These are phyloP conservation scores for Falco punctatus DNA, from an alignment of 2,113 vertebrate species.

Conservation along the genomic window DNA sequence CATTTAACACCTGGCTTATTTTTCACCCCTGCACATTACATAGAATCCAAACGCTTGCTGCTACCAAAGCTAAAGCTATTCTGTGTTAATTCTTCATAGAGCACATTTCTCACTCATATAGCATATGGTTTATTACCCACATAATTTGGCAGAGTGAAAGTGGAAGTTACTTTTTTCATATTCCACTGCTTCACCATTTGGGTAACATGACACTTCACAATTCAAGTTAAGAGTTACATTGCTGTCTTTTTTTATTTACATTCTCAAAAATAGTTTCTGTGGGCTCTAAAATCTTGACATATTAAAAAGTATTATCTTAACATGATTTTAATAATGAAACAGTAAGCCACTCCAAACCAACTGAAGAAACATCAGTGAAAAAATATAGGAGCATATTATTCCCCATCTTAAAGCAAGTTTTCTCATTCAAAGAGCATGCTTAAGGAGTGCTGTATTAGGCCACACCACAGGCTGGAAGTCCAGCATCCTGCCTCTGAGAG, in stretches of 20 bases:
- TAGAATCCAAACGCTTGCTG: not conserved
- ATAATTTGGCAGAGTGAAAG: not conserved
- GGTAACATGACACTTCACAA: not conserved
- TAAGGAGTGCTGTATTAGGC: not conserved
- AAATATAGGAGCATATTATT: not conserved
- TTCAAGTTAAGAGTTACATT: not conserved
- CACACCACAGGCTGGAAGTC: not conserved
- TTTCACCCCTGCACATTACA: conserved; percentile 15
- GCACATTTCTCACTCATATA: not conserved
- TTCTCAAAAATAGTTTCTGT: not conserved
- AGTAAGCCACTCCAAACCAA: not conserved
- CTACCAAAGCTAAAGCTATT: not conserved
- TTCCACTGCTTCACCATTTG: not conserved
- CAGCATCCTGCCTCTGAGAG: not conserved
- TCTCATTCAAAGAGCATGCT: not conserved
- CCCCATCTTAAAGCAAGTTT: not conserved
- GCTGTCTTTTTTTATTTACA: not conserved
- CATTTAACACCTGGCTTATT: conserved; percentile 65
- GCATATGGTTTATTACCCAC: not conserved
- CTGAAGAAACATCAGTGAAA: not conserved
- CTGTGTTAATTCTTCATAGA: not conserved
- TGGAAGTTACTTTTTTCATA: not conserved
- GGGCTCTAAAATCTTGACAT: not conserved
- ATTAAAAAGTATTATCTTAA: not conserved
- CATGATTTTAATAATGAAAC: not conserved